A percentile compares a stretch with the other conserved stretches of the same genome.
phyloP scores from a whole-genome alignment of 2,888 invertebrate genomes.

The Oxyteleia sp. region DNA sequence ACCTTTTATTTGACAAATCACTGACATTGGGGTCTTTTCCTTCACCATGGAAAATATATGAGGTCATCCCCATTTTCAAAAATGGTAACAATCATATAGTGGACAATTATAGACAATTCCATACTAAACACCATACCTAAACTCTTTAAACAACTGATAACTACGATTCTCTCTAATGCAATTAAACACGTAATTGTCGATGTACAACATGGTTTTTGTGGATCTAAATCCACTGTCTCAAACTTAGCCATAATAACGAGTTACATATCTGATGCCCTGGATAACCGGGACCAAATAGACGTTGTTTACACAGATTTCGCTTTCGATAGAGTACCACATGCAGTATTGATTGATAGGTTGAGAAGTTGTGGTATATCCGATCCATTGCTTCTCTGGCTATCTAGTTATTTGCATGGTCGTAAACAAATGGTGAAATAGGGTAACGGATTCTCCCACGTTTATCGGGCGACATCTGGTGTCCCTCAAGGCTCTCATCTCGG shows the following conservation, averaged over 20 bases:
- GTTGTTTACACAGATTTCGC: constrained; percentile 74
- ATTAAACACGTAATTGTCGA: constrained; percentile 6
- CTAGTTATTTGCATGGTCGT: constrained; percentile 40
- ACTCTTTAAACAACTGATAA: constrained; percentile 23
- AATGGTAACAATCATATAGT: constrained; percentile 5
- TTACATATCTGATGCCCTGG: constrained; percentile 62
- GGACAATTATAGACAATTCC: background rate
- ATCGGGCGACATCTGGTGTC: constrained; percentile 19
- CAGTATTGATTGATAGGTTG: constrained; percentile 67
- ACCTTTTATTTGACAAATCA: constrained; percentile 12
- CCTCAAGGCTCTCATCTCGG: constrained; percentile 57
- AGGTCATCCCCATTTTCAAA: constrained; percentile 18
- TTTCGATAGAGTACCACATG: constrained; percentile 74
- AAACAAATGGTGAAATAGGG: constrained; percentile 31
- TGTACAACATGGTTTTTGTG: constrained; percentile 40
- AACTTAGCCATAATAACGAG: constrained; percentile 31
- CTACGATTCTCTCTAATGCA: background rate
- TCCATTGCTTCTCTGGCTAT: constrained; percentile 53
- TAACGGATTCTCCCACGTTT: background rate
- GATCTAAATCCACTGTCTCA: constrained; percentile 13
- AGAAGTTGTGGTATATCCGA: constrained; percentile 30
- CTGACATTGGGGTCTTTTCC: constrained; percentile 1
- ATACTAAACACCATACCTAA: constrained; percentile 23
- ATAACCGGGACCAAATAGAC: constrained; percentile 60
- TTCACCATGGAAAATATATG: constrained; percentile 7